Base-by-base conservation (phyloP, 2,888 invertebrate species). In the Gibbula magus region DNA sequence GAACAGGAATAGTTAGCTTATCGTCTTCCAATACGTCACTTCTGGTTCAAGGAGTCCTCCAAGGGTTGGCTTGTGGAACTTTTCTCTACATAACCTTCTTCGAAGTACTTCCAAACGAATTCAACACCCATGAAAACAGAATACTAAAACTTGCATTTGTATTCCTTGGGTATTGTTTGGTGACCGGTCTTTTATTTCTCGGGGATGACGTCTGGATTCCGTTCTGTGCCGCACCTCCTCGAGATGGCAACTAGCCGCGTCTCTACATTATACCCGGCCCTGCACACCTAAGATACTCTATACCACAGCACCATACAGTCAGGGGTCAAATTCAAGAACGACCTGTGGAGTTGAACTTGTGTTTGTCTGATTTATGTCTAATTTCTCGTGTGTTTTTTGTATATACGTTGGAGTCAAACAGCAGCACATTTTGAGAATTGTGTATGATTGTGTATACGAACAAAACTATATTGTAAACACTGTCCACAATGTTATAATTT, bases 41-140 rank as follows among this genome's bases (percentile, higher is more conserved):
- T n/a, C 78, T 93, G 8, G 88, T 91, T 8, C 91, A 92, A 85
- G 94, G 94, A 3, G 85, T 94, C 70, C 90, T 94, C 18, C 96
- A 98, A 94, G 98, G 97, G 2, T 93, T 98, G 81, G 98, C 98
- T 0, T 96, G 96, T 70, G 99, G 98, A 18, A 98, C 98, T 0
- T 95, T 99, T 66, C 94, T 99, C 3, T 99, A 98, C 93, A 97
- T 99, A 22, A 97, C 98, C n/a, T 98, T 98, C 94, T 98, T 98
- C 93, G 98, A 99, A 93, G 96, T 98, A 78, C 94, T 98, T 88
- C 95, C 96, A 7, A 94, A 96, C 81, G 96, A 96, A 81, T 93
- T 94, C 77, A 93, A 93, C 84, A 88, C 89, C 13, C 81, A 84
- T 66, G 88, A 90, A 77, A 89, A 93, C 81, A 88, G 94, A 20